Evolutionary conservation across 2,888 invertebrate species (phyloP).

Genomic region (Dolichopus griseipennis): DNA sequence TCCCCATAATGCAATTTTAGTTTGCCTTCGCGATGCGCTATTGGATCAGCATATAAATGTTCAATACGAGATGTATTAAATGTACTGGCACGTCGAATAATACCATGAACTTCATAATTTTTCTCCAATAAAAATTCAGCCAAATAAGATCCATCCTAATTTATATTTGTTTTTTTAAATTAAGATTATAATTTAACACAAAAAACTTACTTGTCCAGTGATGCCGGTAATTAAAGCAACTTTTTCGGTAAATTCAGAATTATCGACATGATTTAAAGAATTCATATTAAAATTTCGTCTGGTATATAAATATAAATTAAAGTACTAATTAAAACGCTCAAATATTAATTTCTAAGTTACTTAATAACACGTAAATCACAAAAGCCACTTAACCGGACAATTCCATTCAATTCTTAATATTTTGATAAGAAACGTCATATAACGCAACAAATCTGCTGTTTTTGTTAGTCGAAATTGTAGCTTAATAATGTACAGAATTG

Average conservation of each 20-base stretch:
- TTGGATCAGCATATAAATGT: conserved; percentile 87
- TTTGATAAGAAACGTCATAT: no score
- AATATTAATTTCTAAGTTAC: no score
- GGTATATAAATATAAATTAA: no score
- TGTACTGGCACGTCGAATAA: conserved; percentile 86
- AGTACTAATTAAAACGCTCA: no score
- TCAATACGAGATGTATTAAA: conserved; percentile 96
- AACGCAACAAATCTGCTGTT: no score
- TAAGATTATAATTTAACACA: conserved; percentile 1
- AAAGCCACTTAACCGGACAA: no score
- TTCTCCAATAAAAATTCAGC: conserved; percentile 88
- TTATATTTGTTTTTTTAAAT: conserved; percentile 13
- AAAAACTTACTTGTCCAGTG: conserved; percentile 78
- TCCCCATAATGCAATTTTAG: conserved; percentile 98
- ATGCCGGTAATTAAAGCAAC: conserved; percentile 94
- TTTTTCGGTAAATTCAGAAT: conserved; percentile 38
- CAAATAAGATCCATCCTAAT: conserved; percentile 93
- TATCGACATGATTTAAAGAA: not conserved
- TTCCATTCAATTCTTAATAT: no score
- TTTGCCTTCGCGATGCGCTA: conserved; percentile 74
- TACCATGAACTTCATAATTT: conserved; percentile 92
- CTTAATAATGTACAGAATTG: no score
- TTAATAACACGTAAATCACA: no score
- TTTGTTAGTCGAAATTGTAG: no score
- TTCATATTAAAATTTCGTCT: not conserved